Base-by-base conservation (phyloP, 2,888 invertebrate genomes). In the Lamproptera curius region DNA sequence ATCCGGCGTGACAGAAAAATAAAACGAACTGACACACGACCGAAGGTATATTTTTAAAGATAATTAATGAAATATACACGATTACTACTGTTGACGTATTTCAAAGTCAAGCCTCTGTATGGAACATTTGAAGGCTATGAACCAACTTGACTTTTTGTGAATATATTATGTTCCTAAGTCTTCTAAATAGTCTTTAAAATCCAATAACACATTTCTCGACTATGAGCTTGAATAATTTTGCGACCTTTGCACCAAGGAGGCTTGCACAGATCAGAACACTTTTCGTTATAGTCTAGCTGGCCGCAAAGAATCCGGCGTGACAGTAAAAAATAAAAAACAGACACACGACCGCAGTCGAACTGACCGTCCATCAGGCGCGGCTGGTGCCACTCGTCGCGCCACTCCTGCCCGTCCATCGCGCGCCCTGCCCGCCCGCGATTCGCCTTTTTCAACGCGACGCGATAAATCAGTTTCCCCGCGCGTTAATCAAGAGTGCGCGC, bases 321-420 rank as follows among this genome's bases (percentile, higher is more conserved):
- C n/a, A n/a, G n/a, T n/a, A n/a, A 44, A 40, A 33, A 43, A 39
- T 26, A 31, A 15, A 42, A 33, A 44, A 13, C n/a, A n/a, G 13
- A 31, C n/a, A 40, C 23, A 33, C 42, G 42, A 52, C 39, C 52
- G 39, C 40, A 34, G 49, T 49, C 55, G 38, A 67, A 83, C 86
- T 83, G 73, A 86, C 86, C 86, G 77, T 86, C 84, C 60, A 77
- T 60, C 62, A 77, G 81, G 58, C 85, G 73, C 63, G 75, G 77
- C 66, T 78, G 81, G 53, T 82, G 83, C 84, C 85, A 85, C 55
- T 84, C 84, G 58, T 74, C 76, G 64, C 85, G 79, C 87, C 86
- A 85, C 67, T 86, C 86, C 60, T 86, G 86, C 65, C 84, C 81
- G 77, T 86, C 86, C 86, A 86, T 86, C 73, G 70, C 84, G 81